A percentile compares a stretch with the other conserved stretches of the same genome.
phyloP scores from a whole-genome alignment of 2,797 vertebrate species.

The Micropoecilia bifurca region DNA sequence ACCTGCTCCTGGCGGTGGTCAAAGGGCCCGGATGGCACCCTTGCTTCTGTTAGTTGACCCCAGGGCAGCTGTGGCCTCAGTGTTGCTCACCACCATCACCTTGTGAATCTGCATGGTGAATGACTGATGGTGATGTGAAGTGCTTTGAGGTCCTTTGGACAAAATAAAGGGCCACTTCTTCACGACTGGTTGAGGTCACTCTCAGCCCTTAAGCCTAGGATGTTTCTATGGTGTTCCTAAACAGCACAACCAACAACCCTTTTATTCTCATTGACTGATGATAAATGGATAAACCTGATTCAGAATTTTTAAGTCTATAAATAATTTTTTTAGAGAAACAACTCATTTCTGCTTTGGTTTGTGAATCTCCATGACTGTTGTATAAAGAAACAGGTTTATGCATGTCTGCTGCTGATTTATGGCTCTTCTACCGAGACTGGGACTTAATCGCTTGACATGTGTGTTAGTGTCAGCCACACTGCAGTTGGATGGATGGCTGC shows the following conservation, averaged over 20 bases:
- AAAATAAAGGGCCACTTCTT: background rate
- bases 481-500: slow-evolving; percentile 65
- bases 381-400: slow-evolving; percentile 66
- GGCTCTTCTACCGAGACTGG: slow-evolving; percentile 39
- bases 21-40: background rate
- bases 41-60: background rate
- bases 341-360: slow-evolving; percentile 6
- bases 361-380: slow-evolving; percentile 69
- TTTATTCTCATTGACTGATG: background rate
- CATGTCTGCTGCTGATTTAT: slow-evolving; percentile 67
- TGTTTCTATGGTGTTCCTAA: background rate
- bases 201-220: background rate
- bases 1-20: background rate
- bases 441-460: slow-evolving; percentile 70
- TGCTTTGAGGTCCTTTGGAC: background rate
- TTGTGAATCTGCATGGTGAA: background rate
- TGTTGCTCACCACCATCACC: background rate
- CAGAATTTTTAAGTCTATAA: background rate
- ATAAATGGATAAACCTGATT: background rate
- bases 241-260: too few species aligned
- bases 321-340: background rate
- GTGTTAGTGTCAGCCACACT: slow-evolving; percentile 67
- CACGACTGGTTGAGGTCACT: too few species aligned
- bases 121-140: background rate
- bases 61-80: background rate